Conservation (phyloP, 2,113 vertebrate genomes). For the Tachysurus vachellii region DNA sequence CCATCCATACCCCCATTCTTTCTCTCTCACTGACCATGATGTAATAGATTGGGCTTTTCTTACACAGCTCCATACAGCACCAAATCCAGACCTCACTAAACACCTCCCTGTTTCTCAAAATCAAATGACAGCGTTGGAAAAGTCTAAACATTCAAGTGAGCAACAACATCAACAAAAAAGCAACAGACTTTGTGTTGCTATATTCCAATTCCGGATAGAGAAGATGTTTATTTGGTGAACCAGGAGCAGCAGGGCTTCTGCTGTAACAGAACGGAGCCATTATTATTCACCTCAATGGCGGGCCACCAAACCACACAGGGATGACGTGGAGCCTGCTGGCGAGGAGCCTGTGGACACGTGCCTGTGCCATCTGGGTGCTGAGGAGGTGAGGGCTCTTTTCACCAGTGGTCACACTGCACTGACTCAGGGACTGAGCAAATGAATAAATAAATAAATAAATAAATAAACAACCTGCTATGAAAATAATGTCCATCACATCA, state of each 20-base stretch:
- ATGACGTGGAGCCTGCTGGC: constrained; percentile 24
- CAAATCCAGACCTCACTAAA: neutral
- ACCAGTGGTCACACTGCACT: neutral
- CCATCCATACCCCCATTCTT: neutral
- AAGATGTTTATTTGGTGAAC: neutral
- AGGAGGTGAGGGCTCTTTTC: constrained; percentile 4
- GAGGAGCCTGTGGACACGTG: constrained; percentile 7
- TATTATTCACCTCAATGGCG: constrained; percentile 4
- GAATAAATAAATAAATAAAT: too few species aligned
- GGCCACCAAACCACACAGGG: neutral
- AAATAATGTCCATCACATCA: neutral
- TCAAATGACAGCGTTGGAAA: constrained; percentile 2
- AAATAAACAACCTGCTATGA: neutral
- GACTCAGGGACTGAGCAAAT: neutral
- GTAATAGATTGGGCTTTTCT: neutral
- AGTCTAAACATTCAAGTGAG: neutral
- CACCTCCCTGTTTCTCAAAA: neutral
- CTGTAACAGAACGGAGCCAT: constrained; percentile 20
- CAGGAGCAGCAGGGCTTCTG: constrained; percentile 5
- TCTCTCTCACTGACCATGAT: constrained; percentile 1
- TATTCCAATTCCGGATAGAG: neutral
- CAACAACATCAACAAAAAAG: too few species aligned
- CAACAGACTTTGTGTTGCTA: too few species aligned
- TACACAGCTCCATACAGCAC: neutral
- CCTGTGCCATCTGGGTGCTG: constrained; percentile 26